Evolutionary conservation across 2,888 invertebrate genomes (phyloP).

Genomic region (Ethmia dodecea): DNA sequence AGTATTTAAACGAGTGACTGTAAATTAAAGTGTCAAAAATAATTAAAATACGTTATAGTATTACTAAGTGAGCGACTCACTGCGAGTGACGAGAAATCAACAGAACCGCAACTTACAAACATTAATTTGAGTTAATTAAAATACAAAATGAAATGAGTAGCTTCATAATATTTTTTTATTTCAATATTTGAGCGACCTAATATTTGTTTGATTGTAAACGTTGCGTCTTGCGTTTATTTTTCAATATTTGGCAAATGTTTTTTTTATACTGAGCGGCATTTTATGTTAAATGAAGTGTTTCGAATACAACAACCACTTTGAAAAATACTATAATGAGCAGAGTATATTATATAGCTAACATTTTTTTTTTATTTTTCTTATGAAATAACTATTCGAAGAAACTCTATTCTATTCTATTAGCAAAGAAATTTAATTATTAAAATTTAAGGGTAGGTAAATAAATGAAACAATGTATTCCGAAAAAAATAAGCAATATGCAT

Average conservation of each 20-base stretch:
- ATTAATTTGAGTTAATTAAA: slow-evolving; percentile 3
- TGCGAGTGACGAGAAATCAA: slow-evolving; percentile 4
- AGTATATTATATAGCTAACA: too few relatives aligned
- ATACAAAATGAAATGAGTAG: slow-evolving; percentile 1
- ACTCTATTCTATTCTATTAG: too few relatives aligned
- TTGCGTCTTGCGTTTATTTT: not conserved
- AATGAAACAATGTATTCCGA: too few relatives aligned
- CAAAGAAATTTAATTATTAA: too few relatives aligned
- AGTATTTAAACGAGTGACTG: not conserved
- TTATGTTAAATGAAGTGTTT: too few relatives aligned
- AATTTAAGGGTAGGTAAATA: too few relatives aligned
- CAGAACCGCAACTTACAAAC: slow-evolving; percentile 3
- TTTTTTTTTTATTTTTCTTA: too few relatives aligned
- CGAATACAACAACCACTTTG: too few relatives aligned
- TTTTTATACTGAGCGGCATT: too few relatives aligned
- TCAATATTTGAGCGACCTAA: not conserved
- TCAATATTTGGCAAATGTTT: not conserved
- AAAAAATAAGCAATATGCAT: too few relatives aligned
- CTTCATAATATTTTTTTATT: not conserved
- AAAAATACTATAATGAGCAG: too few relatives aligned
- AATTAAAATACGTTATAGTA: not conserved
- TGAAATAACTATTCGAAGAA: too few relatives aligned
- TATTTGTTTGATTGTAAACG: not conserved
- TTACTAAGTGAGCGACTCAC: not conserved
- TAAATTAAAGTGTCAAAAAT: not conserved